These are phyloP conservation scores for Nemapogon koenigi DNA, from an alignment of 2,888 invertebrate species.

Conservation along the genomic window DNA sequence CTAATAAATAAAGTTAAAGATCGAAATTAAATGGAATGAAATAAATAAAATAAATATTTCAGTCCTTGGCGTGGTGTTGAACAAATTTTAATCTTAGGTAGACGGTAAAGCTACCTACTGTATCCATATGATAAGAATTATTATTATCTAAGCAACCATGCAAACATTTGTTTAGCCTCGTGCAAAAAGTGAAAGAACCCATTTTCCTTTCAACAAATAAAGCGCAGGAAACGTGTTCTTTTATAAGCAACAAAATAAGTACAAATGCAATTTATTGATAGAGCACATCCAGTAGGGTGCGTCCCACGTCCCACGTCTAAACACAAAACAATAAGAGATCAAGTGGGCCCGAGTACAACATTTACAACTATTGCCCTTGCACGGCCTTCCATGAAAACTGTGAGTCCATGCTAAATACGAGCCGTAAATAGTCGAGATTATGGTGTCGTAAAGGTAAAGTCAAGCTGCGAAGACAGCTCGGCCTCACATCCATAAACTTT, in stretches of 20 bases:
- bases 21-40: too few relatives aligned
- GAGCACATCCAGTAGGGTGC: constrained; percentile 50
- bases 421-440: constrained; percentile 51
- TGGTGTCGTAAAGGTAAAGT: constrained; percentile 58
- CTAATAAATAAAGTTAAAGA: too few relatives aligned
- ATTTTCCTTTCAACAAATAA: constrained; percentile 8
- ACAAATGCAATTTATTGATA: constrained; percentile 61
- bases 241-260: constrained; percentile 49
- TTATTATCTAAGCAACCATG: too few relatives aligned
- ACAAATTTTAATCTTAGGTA: too few relatives aligned
- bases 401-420: constrained; percentile 48
- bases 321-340: constrained; percentile 22
- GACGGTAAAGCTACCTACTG: too few relatives aligned
- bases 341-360: constrained; percentile 26
- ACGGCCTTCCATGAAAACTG: constrained; percentile 43
- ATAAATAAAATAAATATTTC: too few relatives aligned
- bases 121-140: too few relatives aligned
- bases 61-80: too few relatives aligned
- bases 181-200: too few relatives aligned
- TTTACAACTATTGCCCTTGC: constrained; percentile 32
- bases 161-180: too few relatives aligned
- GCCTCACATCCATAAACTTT: constrained; percentile 23
- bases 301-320: constrained; percentile 39
- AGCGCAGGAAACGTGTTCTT: constrained; percentile 36
- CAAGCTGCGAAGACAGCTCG: constrained; percentile 50